phyloP scores from a whole-genome alignment of 2,888 invertebrate genomes.

The Lycophotia porphyrea region DNA sequence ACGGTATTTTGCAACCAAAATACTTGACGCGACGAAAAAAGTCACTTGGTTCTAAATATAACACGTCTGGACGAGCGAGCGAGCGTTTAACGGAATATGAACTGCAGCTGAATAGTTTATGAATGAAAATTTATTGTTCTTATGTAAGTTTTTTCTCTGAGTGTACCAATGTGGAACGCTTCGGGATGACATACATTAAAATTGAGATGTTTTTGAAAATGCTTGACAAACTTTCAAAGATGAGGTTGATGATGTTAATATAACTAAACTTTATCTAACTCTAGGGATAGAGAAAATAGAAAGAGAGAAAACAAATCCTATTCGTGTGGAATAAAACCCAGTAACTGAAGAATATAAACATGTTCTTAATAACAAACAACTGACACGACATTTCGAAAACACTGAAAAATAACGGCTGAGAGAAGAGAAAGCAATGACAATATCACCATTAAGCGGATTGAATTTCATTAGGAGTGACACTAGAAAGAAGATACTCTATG shows the following conservation, averaged over 20 bases:
- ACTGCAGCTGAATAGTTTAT: constrained; percentile 76
- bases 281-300: background rate
- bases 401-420: background rate
- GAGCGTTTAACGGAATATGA: constrained; percentile 70
- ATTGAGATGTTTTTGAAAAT: background rate
- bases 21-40: constrained; percentile 81
- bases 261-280: background rate
- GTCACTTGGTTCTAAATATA: constrained; percentile 79
- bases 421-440: background rate
- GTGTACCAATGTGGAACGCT: constrained; percentile 15
- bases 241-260: background rate
- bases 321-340: background rate
- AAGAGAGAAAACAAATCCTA: too few species aligned
- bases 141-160: constrained; percentile 66
- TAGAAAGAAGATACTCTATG: background rate
- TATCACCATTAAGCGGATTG: background rate
- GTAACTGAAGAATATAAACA: background rate
- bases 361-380: too few species aligned
- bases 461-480: background rate
- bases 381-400: background rate
- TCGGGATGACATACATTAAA: background rate
- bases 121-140: constrained; percentile 77
- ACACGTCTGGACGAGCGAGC: constrained; percentile 76
- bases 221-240: background rate
- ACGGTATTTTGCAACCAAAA: constrained; percentile 83